These are phyloP conservation scores for Agelastica alni DNA, from an alignment of 2,888 invertebrate species.

Conservation along the genomic window DNA sequence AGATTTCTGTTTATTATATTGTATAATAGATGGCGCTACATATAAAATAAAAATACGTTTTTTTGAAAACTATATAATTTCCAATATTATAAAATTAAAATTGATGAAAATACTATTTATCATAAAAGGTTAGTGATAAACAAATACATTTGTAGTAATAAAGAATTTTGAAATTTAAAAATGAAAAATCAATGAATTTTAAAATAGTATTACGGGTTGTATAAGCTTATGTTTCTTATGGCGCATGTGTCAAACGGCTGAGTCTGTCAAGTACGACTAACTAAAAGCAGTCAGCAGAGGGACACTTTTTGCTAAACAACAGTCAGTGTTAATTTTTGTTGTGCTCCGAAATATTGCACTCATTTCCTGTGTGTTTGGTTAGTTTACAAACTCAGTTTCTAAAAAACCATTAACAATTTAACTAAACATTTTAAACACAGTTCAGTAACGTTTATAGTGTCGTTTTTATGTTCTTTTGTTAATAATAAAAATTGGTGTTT, in stretches of 20 bases:
- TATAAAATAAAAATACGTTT: no score
- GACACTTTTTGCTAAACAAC: constrained; percentile 32
- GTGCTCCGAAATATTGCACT: constrained; percentile 31
- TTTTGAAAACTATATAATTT: no score
- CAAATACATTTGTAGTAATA: no score
- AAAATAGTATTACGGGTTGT: constrained; percentile 23
- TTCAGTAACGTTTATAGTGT: constrained; percentile 36
- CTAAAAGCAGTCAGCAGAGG: constrained; percentile 25
- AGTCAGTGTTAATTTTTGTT: constrained; percentile 37
- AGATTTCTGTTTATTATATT: no score
- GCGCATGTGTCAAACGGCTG: constrained; percentile 29
- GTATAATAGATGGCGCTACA: no score
- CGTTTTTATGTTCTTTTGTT: constrained; percentile 27
- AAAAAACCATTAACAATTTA: constrained; percentile 12
- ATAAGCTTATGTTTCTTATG: constrained; percentile 7
- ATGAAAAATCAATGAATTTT: neutral
- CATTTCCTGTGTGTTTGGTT: constrained; percentile 30
- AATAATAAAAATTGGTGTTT: constrained; percentile 24
- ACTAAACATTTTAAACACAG: constrained; percentile 17
- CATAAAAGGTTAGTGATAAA: no score
- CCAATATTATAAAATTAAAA: no score
- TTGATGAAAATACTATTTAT: no score
- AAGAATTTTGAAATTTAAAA: no score
- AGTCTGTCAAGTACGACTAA: constrained; percentile 34
- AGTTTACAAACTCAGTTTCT: constrained; percentile 17